Percentiles rank a stretch among this genome's conserved stretches.
Conservation (phyloP, 2,888 invertebrate species). For the Cyclophora punctaria region DNA sequence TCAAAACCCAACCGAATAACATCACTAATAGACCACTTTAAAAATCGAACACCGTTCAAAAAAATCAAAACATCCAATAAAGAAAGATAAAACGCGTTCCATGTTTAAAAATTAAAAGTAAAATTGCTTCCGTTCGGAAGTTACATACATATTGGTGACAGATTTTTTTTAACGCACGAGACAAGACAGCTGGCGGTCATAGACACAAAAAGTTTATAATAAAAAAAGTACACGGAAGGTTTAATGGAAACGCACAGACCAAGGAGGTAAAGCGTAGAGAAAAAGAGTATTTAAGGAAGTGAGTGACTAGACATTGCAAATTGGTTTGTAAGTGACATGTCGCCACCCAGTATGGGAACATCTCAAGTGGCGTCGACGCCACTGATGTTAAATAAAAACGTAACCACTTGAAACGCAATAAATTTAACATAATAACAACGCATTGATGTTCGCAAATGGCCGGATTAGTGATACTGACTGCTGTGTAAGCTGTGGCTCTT, state of each 20-base stretch:
- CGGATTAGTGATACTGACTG: neutral
- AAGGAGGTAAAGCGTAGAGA: neutral
- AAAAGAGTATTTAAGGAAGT: slow-evolving; percentile 40
- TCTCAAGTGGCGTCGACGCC: slow-evolving; percentile 47
- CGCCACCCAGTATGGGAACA: slow-evolving; percentile 58
- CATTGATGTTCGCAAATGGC: slow-evolving; percentile 18
- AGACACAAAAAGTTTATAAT: slow-evolving; percentile 5
- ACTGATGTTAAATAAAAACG: slow-evolving; percentile 38
- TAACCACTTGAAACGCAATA: slow-evolving; percentile 48
- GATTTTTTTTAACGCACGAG: too few species aligned
- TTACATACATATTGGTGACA: neutral
- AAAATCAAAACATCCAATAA: neutral
- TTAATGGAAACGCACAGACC: too few species aligned
- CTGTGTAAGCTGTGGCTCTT: neutral
- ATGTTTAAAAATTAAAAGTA: neutral
- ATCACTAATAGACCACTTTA: slow-evolving; percentile 2
- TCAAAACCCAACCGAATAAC: too few species aligned
- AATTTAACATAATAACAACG: slow-evolving; percentile 45
- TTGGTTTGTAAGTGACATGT: slow-evolving; percentile 65
- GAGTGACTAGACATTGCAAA: slow-evolving; percentile 67
- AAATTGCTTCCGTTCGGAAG: slow-evolving; percentile 9
- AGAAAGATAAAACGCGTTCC: neutral
- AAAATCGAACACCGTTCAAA: slow-evolving; percentile 3
- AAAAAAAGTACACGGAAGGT: too few species aligned
- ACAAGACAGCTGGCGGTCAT: slow-evolving; percentile 18